A percentile compares a stretch with the other conserved stretches of the same genome.
Evolutionary conservation across 1,140 invertebrate genomes (phyloP).

Genomic region (Orussus abietinus): DNA sequence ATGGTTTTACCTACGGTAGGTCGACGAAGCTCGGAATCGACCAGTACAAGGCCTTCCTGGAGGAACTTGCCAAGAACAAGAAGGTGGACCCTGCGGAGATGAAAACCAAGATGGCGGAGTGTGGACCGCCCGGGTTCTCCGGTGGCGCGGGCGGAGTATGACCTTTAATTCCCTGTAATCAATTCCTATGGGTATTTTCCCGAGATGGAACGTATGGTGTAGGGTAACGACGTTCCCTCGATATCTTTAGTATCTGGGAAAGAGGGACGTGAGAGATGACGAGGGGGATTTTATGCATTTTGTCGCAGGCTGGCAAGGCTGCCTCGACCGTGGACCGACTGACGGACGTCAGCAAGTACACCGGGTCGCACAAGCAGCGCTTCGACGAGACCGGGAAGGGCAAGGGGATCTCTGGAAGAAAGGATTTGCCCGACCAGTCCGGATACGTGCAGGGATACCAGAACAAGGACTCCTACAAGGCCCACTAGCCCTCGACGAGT

Average conservation of each 20-base stretch:
- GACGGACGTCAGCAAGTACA: conserved; percentile 87
- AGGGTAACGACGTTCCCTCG: too few relatives aligned
- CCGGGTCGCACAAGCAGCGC: conserved; percentile 84
- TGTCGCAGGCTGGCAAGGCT: conserved; percentile 59
- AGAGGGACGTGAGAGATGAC: too few relatives aligned
- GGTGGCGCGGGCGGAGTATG: conserved; percentile 42
- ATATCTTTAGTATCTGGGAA: too few relatives aligned
- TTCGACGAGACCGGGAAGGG: conserved; percentile 85
- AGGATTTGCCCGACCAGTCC: conserved; percentile 71
- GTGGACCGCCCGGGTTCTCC: conserved; percentile 68
- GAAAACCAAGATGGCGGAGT: conserved; percentile 71
- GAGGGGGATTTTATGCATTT: conserved; percentile 1
- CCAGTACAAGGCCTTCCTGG: conserved; percentile 79
- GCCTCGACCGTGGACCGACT: conserved; percentile 77
- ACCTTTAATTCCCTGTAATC: too few relatives aligned
- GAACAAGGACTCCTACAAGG: conserved; percentile 72
- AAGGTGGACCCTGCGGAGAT: conserved; percentile 71
- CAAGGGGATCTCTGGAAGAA: conserved; percentile 82
- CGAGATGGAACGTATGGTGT: too few relatives aligned
- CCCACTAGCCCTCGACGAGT: conserved; percentile 35
- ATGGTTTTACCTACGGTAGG: conserved; percentile 31
- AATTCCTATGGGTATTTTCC: too few relatives aligned
- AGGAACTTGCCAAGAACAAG: conserved; percentile 76
- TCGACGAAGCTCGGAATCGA: conserved; percentile 65
- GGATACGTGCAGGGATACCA: conserved; percentile 89